Evolutionary conservation across 2,797 vertebrate genomes (phyloP), one percentile per base, ranked within the genome.

Genomic region (Calcarius lapponicus): DNA sequence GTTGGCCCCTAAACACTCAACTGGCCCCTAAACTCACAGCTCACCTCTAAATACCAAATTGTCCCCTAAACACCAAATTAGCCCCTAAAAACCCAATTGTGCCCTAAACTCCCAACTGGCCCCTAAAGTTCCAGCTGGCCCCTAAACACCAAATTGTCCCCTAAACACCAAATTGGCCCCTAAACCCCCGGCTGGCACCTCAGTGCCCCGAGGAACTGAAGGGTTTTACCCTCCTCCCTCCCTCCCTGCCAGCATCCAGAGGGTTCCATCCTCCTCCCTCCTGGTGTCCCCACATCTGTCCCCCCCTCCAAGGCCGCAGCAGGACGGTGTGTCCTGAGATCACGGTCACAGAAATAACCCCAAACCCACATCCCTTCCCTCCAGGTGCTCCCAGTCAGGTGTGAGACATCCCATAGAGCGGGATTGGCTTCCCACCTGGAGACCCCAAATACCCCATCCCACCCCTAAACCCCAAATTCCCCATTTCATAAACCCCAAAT

Each of bases 91-190:
- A 50, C 34, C 34, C 2, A 45, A 5, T 1, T 66, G 43, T 2
- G 31, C 9, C 7, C 64, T 19, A 4, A 20, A n/a, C 10, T 2
- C 17, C 34, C 1, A 48, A 12, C 1, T 48, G 22, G 3, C 42
- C 13, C 7, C 64, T 47, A 10, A 17, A 34, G 12, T 8, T 18
- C n/a, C n/a, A 40, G 3, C 19, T 43, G 8, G 19, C 38, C 19
- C 6, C 45, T 47, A 24, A 47, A 47, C 22, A 22, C 6, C 45
- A 22, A 24, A 47, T 13, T 47, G 45, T 4, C 42, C 13, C 11
- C 45, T 45, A 12, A 45, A 45, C 45, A 21, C 11, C 45, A 3
- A 45, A 21, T 21, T 45, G 43, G 4, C 18, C 43, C 9, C 7
- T 43, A 43, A 43, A 43, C 8, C 15, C 14, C 48, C 6, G 28